phyloP scores from a whole-genome alignment of 1,140 invertebrate species.

The Euwallacea fornicatus region DNA sequence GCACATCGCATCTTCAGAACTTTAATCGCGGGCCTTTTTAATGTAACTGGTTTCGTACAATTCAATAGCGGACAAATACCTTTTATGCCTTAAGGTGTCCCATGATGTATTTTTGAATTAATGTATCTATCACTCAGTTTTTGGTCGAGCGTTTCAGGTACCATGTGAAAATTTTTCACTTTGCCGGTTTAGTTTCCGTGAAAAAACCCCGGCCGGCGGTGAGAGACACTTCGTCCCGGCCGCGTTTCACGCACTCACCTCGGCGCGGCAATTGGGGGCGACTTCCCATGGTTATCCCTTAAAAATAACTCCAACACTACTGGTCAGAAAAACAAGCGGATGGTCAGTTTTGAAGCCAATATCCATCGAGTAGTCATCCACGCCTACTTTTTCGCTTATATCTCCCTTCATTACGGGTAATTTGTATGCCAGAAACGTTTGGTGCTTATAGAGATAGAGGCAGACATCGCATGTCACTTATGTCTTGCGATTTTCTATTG shows the following conservation, averaged over 20 bases:
- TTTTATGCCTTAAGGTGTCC: constrained; percentile 18
- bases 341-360: constrained; percentile 32
- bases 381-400: constrained; percentile 50
- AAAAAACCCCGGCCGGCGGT: too few relatives aligned
- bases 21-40: constrained; percentile 13
- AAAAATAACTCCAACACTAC: constrained; percentile 10
- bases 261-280: too few relatives aligned
- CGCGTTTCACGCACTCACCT: too few relatives aligned
- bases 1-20: constrained; percentile 30
- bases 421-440: constrained; percentile 49
- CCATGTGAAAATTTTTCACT: too few relatives aligned
- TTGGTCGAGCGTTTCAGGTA: constrained; percentile 7
- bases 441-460: constrained; percentile 50
- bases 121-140: constrained; percentile 22
- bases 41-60: constrained; percentile 35
- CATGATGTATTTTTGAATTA: constrained; percentile 28
- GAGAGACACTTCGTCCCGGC: too few relatives aligned
- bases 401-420: constrained; percentile 47
- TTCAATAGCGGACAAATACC: constrained; percentile 22
- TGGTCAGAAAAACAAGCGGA: constrained; percentile 24
- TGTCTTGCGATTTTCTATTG: constrained; percentile 47
- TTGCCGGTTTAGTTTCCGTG: too few relatives aligned
- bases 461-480: constrained; percentile 49
- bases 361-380: constrained; percentile 40
- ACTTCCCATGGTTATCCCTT: too few relatives aligned